phyloP scores from a whole-genome alignment of 2,888 invertebrate species.

The Acleris sparsana region DNA sequence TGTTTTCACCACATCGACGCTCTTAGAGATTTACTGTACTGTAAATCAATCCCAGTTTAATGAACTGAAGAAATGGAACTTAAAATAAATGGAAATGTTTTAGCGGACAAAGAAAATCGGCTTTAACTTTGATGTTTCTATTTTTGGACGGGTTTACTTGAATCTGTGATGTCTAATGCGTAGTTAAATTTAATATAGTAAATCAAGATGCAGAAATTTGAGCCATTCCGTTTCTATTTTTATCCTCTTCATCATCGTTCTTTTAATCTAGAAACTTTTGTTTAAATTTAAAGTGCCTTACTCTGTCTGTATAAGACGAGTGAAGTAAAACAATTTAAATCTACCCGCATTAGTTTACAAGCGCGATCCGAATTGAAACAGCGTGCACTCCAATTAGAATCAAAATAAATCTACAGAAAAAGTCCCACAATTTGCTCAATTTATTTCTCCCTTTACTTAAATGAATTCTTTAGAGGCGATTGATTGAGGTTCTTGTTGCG shows the following conservation, averaged over 20 bases:
- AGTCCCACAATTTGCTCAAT: constrained; percentile 33
- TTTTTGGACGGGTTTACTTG: neutral
- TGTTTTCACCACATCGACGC: constrained; percentile 37
- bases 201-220: neutral
- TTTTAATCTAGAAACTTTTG: neutral
- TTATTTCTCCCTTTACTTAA: constrained; percentile 28
- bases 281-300: neutral
- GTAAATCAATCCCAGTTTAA: constrained; percentile 36
- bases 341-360: constrained; percentile 30
- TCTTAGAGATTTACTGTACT: constrained; percentile 36
- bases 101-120: constrained; percentile 22
- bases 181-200: neutral
- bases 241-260: neutral
- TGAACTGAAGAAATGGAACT: constrained; percentile 35
- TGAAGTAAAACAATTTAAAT: constrained; percentile 19
- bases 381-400: constrained; percentile 32
- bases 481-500: neutral
- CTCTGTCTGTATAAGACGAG: neutral
- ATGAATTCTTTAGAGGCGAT: constrained; percentile 9
- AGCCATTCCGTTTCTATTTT: neutral
- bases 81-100: constrained; percentile 34
- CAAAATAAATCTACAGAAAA: constrained; percentile 33
- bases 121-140: neutral
- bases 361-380: constrained; percentile 26
- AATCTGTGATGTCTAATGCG: neutral